These are phyloP conservation scores for Sprattus sprattus DNA, from an alignment of 2,113 vertebrate genomes.

Conservation along the genomic window DNA sequence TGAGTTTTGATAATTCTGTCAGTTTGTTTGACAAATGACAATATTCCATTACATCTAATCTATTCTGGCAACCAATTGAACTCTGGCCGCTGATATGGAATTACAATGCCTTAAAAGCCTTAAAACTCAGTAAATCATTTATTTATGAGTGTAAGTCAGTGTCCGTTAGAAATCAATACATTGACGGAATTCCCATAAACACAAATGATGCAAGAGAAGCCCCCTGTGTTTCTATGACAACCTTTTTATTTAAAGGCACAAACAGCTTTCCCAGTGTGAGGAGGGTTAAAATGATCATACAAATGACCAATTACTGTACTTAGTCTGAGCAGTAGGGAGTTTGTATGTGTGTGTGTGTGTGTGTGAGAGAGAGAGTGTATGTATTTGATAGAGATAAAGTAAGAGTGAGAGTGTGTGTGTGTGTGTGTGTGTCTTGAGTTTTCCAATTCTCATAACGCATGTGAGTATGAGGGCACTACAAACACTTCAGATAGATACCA, in stretches of 20 bases:
- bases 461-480: neutral
- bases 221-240: neutral
- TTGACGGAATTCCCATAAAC: neutral
- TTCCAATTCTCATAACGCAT: too few species aligned
- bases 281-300: neutral
- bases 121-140: slow-evolving; percentile 14
- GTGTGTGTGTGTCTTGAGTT: too few species aligned
- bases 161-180: neutral
- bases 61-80: neutral
- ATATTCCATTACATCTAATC: neutral
- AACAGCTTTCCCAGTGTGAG: neutral
- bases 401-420: too few species aligned
- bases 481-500: neutral
- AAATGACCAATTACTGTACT: neutral
- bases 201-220: neutral
- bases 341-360: neutral
- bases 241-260: neutral
- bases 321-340: neutral
- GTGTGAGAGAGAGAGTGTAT: neutral
- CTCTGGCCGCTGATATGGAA: neutral
- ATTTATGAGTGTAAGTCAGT: neutral
- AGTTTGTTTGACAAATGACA: neutral
- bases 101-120: neutral
- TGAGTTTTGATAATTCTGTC: neutral
- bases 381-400: neutral